phyloP scores from a whole-genome alignment of 2,797 vertebrate species.

The Acanthis flammea region DNA sequence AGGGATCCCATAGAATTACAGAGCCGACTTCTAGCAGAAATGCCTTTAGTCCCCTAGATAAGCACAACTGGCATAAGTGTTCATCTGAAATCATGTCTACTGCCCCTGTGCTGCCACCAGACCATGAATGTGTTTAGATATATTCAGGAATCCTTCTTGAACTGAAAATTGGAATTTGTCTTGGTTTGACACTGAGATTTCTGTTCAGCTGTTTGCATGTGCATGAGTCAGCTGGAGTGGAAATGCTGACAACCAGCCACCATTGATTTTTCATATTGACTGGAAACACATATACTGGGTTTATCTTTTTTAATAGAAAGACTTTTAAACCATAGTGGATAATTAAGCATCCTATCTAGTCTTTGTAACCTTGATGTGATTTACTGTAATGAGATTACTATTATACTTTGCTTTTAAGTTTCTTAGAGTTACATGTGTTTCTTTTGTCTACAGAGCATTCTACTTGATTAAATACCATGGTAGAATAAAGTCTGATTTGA shows the following conservation, averaged over 20 bases:
- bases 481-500: neutral
- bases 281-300: neutral
- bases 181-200: neutral
- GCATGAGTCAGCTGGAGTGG: neutral
- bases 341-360: neutral
- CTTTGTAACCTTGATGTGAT: neutral
- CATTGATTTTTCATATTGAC: neutral
- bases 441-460: neutral
- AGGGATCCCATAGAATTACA: rapidly evolving
- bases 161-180: neutral
- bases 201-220: neutral
- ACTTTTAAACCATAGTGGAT: neutral
- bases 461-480: neutral
- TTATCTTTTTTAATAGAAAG: neutral
- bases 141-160: neutral
- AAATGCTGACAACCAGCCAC: neutral
- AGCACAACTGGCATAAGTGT: neutral
- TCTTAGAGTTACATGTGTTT: neutral
- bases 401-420: neutral
- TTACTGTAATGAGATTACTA: neutral
- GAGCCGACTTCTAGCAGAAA: neutral
- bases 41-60: neutral
- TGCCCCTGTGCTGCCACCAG: neutral
- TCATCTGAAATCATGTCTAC: neutral
- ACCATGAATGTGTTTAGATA: neutral